phyloP scores from a whole-genome alignment of 2,113 vertebrate species.

The Odocoileus virginianus region DNA sequence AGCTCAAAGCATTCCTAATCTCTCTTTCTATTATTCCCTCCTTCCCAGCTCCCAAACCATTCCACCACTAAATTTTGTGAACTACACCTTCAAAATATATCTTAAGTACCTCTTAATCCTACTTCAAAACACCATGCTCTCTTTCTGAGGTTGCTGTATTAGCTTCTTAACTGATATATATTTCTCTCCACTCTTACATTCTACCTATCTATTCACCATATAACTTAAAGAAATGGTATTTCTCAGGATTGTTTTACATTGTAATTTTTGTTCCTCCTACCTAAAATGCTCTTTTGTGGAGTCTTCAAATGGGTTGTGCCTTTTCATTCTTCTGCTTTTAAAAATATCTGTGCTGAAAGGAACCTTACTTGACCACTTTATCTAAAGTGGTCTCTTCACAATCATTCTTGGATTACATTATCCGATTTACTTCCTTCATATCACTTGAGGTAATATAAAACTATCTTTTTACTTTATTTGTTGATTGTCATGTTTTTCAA shows the following conservation, averaged over 20 bases:
- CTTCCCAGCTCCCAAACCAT: neutral
- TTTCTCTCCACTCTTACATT: neutral
- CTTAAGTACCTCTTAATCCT: neutral
- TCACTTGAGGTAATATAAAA: neutral
- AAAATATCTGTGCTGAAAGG: neutral
- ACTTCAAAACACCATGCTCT: neutral
- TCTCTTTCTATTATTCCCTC: neutral
- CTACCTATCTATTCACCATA: neutral
- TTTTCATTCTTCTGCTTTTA: neutral
- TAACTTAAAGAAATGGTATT: neutral
- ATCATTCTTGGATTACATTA: neutral
- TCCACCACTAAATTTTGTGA: neutral
- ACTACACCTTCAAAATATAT: neutral
- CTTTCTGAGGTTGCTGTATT: neutral
- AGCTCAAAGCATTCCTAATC: neutral
- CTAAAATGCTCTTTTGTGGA: neutral
- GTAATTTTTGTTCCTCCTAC: neutral
- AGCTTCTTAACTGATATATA: neutral
- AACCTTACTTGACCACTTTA: neutral
- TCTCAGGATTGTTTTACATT: neutral
- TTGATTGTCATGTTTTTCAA: neutral
- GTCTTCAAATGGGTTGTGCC: neutral
- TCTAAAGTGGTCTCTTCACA: neutral
- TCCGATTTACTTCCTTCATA: neutral
- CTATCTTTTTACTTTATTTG: neutral